phyloP scores from a whole-genome alignment of 2,797 vertebrate genomes.

The Nasua narica region DNA sequence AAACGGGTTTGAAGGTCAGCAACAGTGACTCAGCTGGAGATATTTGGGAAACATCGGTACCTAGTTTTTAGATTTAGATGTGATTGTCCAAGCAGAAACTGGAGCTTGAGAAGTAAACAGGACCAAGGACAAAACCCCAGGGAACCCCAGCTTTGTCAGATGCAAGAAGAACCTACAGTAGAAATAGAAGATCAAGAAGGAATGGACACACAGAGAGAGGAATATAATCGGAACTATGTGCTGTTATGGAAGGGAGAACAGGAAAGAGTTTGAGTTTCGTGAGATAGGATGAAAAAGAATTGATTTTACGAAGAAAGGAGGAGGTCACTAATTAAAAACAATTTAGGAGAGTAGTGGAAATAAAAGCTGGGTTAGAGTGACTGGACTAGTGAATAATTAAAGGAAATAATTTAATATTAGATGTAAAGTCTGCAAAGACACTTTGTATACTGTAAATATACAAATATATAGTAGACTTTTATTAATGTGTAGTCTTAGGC shows the following conservation, averaged over 20 bases:
- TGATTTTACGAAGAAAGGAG: neutral
- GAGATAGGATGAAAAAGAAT: neutral
- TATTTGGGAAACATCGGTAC: neutral
- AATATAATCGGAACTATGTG: neutral
- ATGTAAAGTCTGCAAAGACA: neutral
- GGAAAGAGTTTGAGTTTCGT: neutral
- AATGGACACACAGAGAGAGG: neutral
- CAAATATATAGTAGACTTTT: neutral
- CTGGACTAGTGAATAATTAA: conserved; percentile 21
- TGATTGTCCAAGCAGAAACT: neutral
- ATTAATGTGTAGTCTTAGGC: neutral
- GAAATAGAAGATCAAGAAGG: neutral
- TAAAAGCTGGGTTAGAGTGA: neutral
- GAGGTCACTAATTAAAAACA: neutral
- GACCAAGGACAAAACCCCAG: neutral
- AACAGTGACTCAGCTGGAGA: neutral
- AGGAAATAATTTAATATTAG: neutral
- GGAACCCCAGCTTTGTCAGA: neutral
- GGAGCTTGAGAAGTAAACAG: neutral
- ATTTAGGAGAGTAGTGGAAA: neutral
- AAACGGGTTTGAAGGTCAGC: neutral
- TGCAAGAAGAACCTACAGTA: neutral
- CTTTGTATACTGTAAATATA: neutral
- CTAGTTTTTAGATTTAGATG: neutral
- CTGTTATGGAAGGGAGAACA: neutral